Evolutionary conservation across 2,113 vertebrate species (phyloP).

Genomic region (Mesembrinibis cayennensis): DNA sequence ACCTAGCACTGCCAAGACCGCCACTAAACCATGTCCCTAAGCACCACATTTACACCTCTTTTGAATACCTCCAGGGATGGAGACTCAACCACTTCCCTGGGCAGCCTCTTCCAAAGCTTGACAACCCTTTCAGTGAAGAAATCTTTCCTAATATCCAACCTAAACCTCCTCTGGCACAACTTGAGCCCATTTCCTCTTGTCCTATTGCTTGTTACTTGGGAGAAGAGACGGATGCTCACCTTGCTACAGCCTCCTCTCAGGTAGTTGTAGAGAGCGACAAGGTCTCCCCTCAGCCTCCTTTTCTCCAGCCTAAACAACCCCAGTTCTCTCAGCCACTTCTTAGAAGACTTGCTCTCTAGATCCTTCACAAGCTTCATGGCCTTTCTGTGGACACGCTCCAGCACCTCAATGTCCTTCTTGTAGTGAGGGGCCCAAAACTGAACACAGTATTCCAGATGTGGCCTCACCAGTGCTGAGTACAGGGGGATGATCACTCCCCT

Average conservation of each 20-base stretch:
- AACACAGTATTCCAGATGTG: too few species aligned
- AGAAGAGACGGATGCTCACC: background rate
- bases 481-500: too few species aligned
- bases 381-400: too few species aligned
- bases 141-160: background rate
- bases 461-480: too few species aligned
- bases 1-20: background rate
- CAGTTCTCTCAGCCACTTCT: too few species aligned
- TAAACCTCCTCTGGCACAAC: background rate
- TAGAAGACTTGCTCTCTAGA: too few species aligned
- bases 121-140: background rate
- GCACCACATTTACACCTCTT: background rate
- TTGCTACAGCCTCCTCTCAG: background rate
- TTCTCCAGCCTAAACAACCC: too few species aligned
- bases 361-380: too few species aligned
- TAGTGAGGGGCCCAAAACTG: too few species aligned
- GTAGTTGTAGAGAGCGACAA: too few species aligned
- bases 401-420: too few species aligned
- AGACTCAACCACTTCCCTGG: background rate
- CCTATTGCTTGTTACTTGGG: background rate
- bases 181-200: background rate
- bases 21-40: background rate
- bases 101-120: background rate
- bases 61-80: background rate
- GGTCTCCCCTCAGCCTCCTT: too few species aligned